Evolutionary conservation across 2,888 invertebrate species (phyloP), one percentile per base, ranked within the genome.

Genomic region (Apomyelois bistriatella): DNA sequence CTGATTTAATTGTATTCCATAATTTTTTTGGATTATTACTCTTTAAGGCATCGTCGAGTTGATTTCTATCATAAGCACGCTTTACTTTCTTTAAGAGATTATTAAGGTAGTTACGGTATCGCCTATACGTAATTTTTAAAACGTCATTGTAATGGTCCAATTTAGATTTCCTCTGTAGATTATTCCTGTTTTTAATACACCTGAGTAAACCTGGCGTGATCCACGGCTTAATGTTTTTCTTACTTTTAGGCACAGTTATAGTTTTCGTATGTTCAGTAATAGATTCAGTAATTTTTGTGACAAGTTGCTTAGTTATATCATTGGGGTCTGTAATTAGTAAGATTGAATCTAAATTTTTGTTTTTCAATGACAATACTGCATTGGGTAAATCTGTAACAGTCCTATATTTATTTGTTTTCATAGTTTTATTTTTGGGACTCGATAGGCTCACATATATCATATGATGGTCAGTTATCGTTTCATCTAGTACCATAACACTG

Each of bases 71-170:
- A 38, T 38, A 46, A 35, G 15, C 9, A 2, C 42, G 40, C 10
- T 42, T 51, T 1, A 37, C 6, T 52, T 52, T 52, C 36, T 43
- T 52, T 12, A 43, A n/a, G 1, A 52, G 10, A 42, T 52, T 52
- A 28, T 17, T 43, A 7, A 42, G 36, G 13, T 28, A 43, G 22
- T 52, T 36, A 22, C 52, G 42, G 36, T 52, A 52, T 12, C 52
- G 36, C 1, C 5, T 36, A 41, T 43, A 52, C 1, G 52, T 52
- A 12, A 13, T 36, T 28, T 36, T 36, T 43, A 42, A 8, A 13
- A 22, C 16, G 12, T 52, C 52, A 5, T 43, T 43, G 13, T 16
- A 9, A 42, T 17, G 43, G 36, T 52, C 4, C 17, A 36, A 1
- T 52, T 35, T 36, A 22, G 15, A 5, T 43, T 52, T 35, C 28